Evolutionary conservation across 2,113 vertebrate genomes (phyloP), one percentile per base, ranked within the genome.

Genomic region (Embiotoca jacksoni): DNA sequence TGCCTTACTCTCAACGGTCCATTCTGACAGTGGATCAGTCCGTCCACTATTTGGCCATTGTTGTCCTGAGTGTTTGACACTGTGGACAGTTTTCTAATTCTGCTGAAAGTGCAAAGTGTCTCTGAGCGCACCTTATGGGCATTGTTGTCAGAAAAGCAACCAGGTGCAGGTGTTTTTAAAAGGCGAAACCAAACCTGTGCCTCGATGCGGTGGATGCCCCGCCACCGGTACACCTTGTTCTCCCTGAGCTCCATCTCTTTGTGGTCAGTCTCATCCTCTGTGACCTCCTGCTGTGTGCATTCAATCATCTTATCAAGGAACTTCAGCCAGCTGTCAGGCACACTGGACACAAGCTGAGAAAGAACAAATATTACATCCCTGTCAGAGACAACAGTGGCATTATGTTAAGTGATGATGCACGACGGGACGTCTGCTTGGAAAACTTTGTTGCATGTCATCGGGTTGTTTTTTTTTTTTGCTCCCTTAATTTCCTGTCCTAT

Each of bases 141-240:
- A 3, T 23, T 23, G 23, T 23, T 23, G 23, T 23, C 23, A 23
- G 23, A 37, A 50, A 7, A 31, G 11, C 46, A 23, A 16, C 33
- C 9, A 11, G 41, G 39, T 41, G 39, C 9, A 16, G 13, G 4
- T 7, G 49, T 6, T 50, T 14, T 30, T n/a, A 11, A 35, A 41
- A 6, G 13, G 3, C 46, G 8, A 41, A 15, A 14, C 15, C 15
- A 46, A 96, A 98, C 98, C 97, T 99, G 98, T 23, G 97, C 99
- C 78, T 98, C 96, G 90, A 99, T 98, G 93, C 98, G 95, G 95
- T 96, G 96, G 82, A 99, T 96, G 85, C 98, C 96, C 60, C 98
- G 96, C 93, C 97, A 99, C 98, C 98, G 99, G 73, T 99, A 95
- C 89, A 99, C 97, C 79, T 98, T 97, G 85, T 97, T 96, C 78